Evolutionary conservation across 2,888 invertebrate genomes (phyloP).

Genomic region (Zygothrica quintamaculata): DNA sequence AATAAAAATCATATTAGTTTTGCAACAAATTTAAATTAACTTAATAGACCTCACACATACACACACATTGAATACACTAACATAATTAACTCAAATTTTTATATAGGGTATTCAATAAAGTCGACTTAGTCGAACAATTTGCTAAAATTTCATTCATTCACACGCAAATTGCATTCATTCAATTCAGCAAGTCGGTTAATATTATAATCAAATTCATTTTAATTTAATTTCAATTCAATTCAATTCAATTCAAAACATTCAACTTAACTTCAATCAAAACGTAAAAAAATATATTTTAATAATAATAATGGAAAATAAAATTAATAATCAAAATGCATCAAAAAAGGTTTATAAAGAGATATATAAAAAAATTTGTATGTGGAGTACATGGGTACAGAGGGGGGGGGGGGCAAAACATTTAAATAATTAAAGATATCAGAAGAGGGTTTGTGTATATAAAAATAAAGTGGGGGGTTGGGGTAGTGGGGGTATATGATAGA

Average conservation of each 20-base stretch:
- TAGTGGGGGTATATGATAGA: background rate
- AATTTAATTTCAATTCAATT: conserved; percentile 25
- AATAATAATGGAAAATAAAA: no score
- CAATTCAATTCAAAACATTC: conserved; percentile 42
- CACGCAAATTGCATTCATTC: conserved; percentile 14
- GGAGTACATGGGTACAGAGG: conserved; percentile 3
- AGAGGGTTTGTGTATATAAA: conserved; percentile 10
- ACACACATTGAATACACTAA: conserved; percentile 35
- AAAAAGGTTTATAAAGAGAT: conserved; percentile 11
- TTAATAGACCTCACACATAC: conserved; percentile 16
- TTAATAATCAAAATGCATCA: conserved; percentile 55
- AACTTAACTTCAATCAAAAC: conserved; percentile 38
- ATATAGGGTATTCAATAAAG: conserved; percentile 26
- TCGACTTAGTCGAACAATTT: conserved; percentile 25
- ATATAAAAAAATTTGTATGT: conserved; percentile 7
- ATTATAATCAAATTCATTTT: conserved; percentile 45
- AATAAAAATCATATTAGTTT: conserved; percentile 30
- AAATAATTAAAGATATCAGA: conserved; percentile 35
- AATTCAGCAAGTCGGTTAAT: conserved; percentile 25
- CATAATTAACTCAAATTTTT: background rate
- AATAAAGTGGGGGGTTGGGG: no score
- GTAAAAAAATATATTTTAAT: conserved; percentile 5
- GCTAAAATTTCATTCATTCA: conserved; percentile 17
- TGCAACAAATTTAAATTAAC: background rate
- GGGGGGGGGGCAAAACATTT: conserved; percentile 36